Percentiles rank a stretch among this genome's conserved stretches.
Evolutionary conservation across 2,797 vertebrate genomes (phyloP).

Genomic region (Anguilla marmorata): DNA sequence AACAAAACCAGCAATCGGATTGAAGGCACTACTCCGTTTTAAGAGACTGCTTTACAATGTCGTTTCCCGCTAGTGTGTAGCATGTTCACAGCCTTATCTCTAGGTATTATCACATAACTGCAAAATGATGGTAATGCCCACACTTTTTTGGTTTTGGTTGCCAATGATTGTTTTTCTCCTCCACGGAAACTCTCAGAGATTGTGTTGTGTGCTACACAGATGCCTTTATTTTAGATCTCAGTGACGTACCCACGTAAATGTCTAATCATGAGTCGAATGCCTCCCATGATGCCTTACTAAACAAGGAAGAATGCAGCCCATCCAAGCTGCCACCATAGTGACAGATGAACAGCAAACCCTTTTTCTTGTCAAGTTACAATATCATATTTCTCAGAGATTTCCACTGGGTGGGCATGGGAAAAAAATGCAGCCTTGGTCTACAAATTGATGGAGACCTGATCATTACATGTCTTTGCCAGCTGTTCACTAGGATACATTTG

Average conservation of each 20-base stretch:
- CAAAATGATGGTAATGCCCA: not conserved
- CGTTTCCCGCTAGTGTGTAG: not conserved
- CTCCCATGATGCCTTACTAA: conserved; percentile 20
- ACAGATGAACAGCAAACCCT: not conserved
- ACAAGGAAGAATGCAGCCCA: not conserved
- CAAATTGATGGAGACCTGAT: not conserved
- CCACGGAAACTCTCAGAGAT: not conserved
- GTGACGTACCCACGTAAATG: not conserved
- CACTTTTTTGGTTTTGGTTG: not conserved
- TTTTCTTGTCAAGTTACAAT: not conserved
- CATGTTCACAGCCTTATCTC: not conserved
- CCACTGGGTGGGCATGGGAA: not conserved
- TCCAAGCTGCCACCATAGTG: not conserved
- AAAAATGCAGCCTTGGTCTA: not conserved
- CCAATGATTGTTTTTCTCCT: not conserved
- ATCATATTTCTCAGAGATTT: not conserved
- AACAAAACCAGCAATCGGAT: conserved; percentile 6
- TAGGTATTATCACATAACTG: not conserved
- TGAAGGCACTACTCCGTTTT: conserved; percentile 10
- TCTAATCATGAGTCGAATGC: not conserved
- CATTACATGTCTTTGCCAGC: not conserved
- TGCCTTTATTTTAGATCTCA: conserved; percentile 14
- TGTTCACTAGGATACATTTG: not conserved
- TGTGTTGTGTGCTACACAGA: not conserved
- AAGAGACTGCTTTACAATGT: conserved; percentile 5